Evolutionary conservation across 2,113 vertebrate genomes (phyloP).

Genomic region (Lampris incognitus): DNA sequence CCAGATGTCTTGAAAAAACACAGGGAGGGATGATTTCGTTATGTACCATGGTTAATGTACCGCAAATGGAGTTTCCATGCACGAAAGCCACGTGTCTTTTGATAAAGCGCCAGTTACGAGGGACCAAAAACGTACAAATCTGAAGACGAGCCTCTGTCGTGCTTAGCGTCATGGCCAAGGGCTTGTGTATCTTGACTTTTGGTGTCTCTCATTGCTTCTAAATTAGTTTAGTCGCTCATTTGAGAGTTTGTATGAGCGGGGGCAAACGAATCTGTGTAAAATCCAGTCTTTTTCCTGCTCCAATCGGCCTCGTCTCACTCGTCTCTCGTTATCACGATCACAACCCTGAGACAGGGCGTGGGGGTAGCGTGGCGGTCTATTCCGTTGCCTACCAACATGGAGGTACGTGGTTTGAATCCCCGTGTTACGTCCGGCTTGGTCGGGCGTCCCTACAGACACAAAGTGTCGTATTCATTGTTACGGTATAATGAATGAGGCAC

Average conservation of each 20-base stretch:
- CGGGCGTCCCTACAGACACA: too few relatives aligned
- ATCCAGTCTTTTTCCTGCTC: neutral
- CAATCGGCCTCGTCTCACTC: neutral
- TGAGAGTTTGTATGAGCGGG: neutral
- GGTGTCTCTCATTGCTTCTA: constrained; percentile 32
- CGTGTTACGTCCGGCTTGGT: too few relatives aligned
- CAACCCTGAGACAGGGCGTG: too few relatives aligned
- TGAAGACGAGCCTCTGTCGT: neutral
- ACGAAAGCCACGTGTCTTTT: neutral
- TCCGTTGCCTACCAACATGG: too few relatives aligned
- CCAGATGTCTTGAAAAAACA: constrained; percentile 18
- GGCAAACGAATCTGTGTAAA: constrained; percentile 25
- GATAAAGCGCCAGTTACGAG: too few relatives aligned
- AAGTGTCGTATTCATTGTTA: too few relatives aligned
- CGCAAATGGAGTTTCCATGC: constrained; percentile 35
- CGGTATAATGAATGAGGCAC: too few relatives aligned
- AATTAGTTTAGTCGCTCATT: constrained; percentile 54
- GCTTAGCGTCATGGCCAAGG: constrained; percentile 34
- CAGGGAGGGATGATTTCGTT: constrained; percentile 31
- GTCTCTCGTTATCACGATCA: too few relatives aligned
- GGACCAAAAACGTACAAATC: too few relatives aligned
- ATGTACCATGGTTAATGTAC: constrained; percentile 17
- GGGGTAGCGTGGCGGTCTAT: too few relatives aligned
- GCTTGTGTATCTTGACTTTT: constrained; percentile 39
- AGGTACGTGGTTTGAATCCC: too few relatives aligned